Percentiles rank a stretch among this genome's conserved stretches.
Evolutionary conservation across 35 echinoderm and acorn worm genomes (phyloP).

Genomic region (Ophiothrix spiculata): DNA sequence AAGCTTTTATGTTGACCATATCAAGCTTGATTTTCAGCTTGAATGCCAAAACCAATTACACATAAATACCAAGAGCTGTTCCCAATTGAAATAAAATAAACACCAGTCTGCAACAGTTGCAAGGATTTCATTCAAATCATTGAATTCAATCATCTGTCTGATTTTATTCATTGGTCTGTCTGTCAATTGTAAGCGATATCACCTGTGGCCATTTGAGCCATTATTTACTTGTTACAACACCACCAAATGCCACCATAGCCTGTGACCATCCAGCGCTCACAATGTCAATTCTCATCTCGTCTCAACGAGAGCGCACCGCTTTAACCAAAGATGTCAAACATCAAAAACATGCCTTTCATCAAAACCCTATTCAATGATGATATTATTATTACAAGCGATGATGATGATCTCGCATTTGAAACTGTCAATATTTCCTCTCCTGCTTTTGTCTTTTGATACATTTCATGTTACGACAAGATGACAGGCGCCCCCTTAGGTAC

Average conservation of each 20-base stretch:
- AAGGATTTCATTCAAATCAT: too few species aligned
- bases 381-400: constrained; percentile 14
- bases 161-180: too few species aligned
- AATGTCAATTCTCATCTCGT: constrained; percentile 1
- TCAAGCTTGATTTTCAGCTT: too few species aligned
- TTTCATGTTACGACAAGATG: not conserved
- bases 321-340: constrained; percentile 4
- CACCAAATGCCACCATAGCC: not conserved
- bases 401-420: constrained; percentile 6
- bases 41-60: too few species aligned
- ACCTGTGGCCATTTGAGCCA: not conserved
- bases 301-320: not conserved
- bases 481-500: not conserved
- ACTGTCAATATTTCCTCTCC: constrained; percentile 11
- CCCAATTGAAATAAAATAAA: too few species aligned
- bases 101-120: too few species aligned
- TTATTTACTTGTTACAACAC: not conserved
- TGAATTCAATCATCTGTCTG: too few species aligned
- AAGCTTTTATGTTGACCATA: too few species aligned
- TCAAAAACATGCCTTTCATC: constrained; percentile 12
- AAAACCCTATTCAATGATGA: not conserved
- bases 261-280: not conserved
- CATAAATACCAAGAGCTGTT: too few species aligned
- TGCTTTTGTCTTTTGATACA: not conserved
- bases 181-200: not conserved